Conservation (phyloP, 2,888 invertebrate species). For the Buathra laborator region DNA sequence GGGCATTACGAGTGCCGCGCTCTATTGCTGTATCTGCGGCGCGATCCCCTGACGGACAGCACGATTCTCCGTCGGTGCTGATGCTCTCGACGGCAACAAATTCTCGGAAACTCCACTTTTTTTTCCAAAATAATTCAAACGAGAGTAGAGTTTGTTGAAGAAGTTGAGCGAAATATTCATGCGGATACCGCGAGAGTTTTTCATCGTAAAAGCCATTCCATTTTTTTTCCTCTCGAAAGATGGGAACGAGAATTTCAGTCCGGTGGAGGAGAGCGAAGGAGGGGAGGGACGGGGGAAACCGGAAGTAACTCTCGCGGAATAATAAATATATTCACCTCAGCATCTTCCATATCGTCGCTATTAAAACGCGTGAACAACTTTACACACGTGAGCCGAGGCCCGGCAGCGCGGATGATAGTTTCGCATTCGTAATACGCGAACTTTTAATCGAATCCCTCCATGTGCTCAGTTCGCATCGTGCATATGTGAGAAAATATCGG, state of each 20-base stretch:
- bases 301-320: not conserved
- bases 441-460: constrained; percentile 72
- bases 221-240: constrained; percentile 18
- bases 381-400: not conserved
- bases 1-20: too few species aligned
- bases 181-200: constrained; percentile 16
- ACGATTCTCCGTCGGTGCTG: not conserved
- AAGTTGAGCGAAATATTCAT: constrained; percentile 26
- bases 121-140: constrained; percentile 9
- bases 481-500: constrained; percentile 29
- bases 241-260: not conserved
- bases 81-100: not conserved
- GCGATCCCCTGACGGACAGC: not conserved
- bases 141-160: constrained; percentile 5
- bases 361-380: constrained; percentile 32
- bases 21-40: not conserved
- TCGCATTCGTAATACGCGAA: constrained; percentile 62
- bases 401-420: constrained; percentile 23
- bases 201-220: constrained; percentile 26
- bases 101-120: not conserved
- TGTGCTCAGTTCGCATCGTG: constrained; percentile 68
- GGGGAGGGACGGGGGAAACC: too few species aligned
- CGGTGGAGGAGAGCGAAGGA: not conserved
- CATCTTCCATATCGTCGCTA: not conserved
- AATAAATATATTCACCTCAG: constrained; percentile 27